phyloP scores from a whole-genome alignment of 2,888 invertebrate species.

The Ectropis crepuscularia region DNA sequence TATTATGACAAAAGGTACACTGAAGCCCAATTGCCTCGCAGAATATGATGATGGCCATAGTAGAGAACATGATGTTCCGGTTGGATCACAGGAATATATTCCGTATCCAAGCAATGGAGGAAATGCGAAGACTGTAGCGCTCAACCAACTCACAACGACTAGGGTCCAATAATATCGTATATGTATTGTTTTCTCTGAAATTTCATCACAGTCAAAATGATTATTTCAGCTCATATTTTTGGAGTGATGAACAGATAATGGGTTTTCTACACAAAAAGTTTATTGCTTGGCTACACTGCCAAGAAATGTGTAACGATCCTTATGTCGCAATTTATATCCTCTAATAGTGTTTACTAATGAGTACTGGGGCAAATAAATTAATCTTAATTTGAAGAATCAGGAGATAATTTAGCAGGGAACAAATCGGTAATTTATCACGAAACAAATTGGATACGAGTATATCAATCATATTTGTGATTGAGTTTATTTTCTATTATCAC shows the following conservation, averaged over 20 bases:
- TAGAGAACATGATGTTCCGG: conserved; percentile 76
- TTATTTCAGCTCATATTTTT: background rate
- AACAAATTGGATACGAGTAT: conserved; percentile 29
- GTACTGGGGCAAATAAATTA: conserved; percentile 4
- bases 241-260: background rate
- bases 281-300: conserved; percentile 19
- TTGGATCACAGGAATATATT: conserved; percentile 78
- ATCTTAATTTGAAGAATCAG: background rate
- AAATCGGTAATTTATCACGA: conserved; percentile 1
- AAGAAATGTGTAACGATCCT: conserved; percentile 17
- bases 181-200: conserved; percentile 71
- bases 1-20: conserved; percentile 70
- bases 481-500: too few species aligned
- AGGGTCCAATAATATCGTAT: conserved; percentile 74
- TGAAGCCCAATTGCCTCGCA: conserved; percentile 73
- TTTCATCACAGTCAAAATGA: conserved; percentile 2
- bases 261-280: background rate
- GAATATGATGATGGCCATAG: conserved; percentile 74
- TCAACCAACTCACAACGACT: conserved; percentile 73
- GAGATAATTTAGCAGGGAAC: background rate
- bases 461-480: too few species aligned
- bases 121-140: conserved; percentile 69
- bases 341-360: conserved; percentile 13
- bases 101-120: conserved; percentile 82
- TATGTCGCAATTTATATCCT: conserved; percentile 15